Evolutionary conservation across 2,888 invertebrate species (phyloP).

Genomic region (Nomada ferruginata): DNA sequence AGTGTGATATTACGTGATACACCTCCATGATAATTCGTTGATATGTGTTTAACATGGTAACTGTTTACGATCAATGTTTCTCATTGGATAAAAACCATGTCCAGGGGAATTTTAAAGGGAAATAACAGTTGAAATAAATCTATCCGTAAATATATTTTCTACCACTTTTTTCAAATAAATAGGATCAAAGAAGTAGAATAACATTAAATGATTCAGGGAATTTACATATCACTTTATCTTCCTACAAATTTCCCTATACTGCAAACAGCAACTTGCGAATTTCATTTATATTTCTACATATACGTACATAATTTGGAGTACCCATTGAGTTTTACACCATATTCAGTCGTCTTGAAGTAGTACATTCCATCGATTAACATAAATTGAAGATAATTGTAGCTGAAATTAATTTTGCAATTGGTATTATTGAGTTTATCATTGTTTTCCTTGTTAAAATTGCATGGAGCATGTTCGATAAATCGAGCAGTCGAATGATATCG

Average conservation of each 20-base stretch:
- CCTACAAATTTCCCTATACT: slow-evolving; percentile 13
- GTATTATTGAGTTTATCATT: background rate
- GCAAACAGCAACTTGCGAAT: background rate
- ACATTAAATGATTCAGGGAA: slow-evolving; percentile 2
- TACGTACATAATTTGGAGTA: background rate
- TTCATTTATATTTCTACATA: background rate
- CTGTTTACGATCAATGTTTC: background rate
- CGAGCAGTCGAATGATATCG: slow-evolving; percentile 55
- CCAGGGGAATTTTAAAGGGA: background rate
- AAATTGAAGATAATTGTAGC: background rate
- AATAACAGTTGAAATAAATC: background rate
- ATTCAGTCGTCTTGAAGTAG: background rate
- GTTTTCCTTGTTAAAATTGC: background rate
- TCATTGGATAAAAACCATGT: background rate
- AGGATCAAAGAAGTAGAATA: background rate
- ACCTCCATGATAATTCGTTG: slow-evolving; percentile 20
- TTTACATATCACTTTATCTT: background rate
- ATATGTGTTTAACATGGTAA: slow-evolving; percentile 21
- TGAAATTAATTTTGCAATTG: background rate
- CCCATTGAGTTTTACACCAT: background rate
- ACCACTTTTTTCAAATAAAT: slow-evolving; percentile 14
- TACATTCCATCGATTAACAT: background rate
- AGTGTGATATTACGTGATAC: slow-evolving; percentile 37
- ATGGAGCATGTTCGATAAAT: slow-evolving; percentile 52
- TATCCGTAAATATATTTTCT: background rate